Evolutionary conservation across 2,113 vertebrate species (phyloP), one percentile per base, ranked within the genome.

Genomic region (Myiopsitta monachus): DNA sequence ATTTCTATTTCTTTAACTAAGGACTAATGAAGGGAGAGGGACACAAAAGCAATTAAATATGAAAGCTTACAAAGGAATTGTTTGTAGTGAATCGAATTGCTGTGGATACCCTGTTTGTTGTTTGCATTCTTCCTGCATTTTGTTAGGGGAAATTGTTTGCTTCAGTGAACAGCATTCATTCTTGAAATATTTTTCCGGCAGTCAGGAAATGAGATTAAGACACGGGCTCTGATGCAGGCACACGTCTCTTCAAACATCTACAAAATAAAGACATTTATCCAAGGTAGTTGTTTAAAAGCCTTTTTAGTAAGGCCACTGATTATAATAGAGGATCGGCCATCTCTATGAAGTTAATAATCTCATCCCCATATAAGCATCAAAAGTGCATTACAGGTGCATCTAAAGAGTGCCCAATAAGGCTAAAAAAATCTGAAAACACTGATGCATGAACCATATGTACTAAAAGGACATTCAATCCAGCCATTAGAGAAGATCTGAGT

Each of bases 41-140:
- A 73, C 64, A 80, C 7, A 61, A 87, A 92, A 92, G 18, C 38
- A 79, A 80, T 87, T 94, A 89, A 88, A 96, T 93, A 76, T 61
- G 18, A 90, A 88, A 52, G 47, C 41, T 88, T 94, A 73, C 24
- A 79, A 86, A 87, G 28, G 36, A 73, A 74, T 27, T 47, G 46
- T 81, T 93, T 63, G 44, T 52, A 91, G 52, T 10, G 70, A 90
- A 76, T 47, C 0, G 0, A 82, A 64, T 77, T 76, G 72, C 75
- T 88, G 94, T 92, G 90, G 73, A 61, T 86, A 79, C 63, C 11
- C 28, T 72, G 14, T 52, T 80, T 79, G 85, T 66, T 80, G 46
- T 82, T 91, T 89, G 64, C 31, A 27, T 88, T 90, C 62, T 83
- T 90, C 61, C 43, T 91, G 41, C 36, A 41, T 27, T 92, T 94